phyloP scores from a whole-genome alignment of 2,797 vertebrate species.

The Chelonia mydas region DNA sequence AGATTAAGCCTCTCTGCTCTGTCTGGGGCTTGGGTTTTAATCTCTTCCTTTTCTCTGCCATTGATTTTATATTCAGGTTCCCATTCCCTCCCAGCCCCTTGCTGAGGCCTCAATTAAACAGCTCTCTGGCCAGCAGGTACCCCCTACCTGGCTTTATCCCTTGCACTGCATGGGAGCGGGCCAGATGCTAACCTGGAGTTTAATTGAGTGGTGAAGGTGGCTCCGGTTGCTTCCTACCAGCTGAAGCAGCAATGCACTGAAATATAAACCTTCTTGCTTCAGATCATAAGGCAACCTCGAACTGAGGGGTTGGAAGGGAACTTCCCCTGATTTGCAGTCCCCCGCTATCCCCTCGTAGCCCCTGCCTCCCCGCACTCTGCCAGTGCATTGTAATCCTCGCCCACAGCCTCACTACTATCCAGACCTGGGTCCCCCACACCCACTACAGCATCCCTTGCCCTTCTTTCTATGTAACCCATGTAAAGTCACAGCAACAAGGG shows the following conservation, averaged over 20 bases:
- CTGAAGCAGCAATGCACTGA: not conserved
- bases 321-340: not conserved
- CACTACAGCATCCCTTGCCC: not conserved
- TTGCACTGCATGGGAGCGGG: not conserved
- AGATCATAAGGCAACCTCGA: not conserved
- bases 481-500: no score
- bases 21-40: not conserved
- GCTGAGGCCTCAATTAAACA: rapidly evolving
- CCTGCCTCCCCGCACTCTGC: not conserved
- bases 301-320: not conserved
- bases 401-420: not conserved
- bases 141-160: not conserved
- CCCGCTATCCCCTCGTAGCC: not conserved
- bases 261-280: not conserved
- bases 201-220: not conserved
- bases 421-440: not conserved
- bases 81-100: not conserved
- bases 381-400: not conserved
- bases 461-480: not conserved
- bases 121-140: not conserved
- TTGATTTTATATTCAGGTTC: not conserved
- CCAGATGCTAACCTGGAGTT: not conserved
- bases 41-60: conserved; percentile 16
- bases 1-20: conserved; percentile 48
- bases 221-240: not conserved